Percentiles rank a stretch among this genome's conserved stretches.
Evolutionary conservation across 2,113 vertebrate genomes (phyloP).

Genomic region (Menura novaehollandiae): DNA sequence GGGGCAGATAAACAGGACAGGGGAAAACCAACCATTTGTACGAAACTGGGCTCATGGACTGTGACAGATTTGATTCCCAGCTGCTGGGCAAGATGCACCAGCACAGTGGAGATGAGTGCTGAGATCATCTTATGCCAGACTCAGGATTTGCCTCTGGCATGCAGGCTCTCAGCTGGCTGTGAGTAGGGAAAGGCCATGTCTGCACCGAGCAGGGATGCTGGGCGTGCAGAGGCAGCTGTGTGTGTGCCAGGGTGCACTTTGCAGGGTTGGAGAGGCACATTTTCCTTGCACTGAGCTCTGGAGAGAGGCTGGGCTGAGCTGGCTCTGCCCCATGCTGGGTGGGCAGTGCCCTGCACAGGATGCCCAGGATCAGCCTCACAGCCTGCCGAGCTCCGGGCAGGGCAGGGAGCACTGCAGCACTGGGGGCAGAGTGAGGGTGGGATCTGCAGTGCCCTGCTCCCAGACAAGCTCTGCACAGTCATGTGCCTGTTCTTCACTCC

Average conservation of each 20-base stretch:
- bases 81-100: not conserved
- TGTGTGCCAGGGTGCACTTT: not conserved
- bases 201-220: fast-evolving
- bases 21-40: not conserved
- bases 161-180: not conserved
- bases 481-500: not conserved
- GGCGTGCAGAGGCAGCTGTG: not conserved
- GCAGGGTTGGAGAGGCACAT: not conserved
- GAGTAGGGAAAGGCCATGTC: not conserved
- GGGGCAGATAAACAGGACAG: not conserved
- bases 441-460: not conserved
- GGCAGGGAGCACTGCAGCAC: not conserved
- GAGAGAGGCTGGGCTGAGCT: not conserved
- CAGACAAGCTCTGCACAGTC: not conserved
- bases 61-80: not conserved
- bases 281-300: not conserved
- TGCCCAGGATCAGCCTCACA: fast-evolving
- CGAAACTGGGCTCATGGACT: not conserved
- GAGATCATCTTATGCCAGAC: not conserved
- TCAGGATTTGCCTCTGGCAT: not conserved
- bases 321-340: fast-evolving
- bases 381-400: fast-evolving
- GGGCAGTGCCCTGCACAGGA: not conserved
- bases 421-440: fast-evolving
- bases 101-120: not conserved